Conservation (phyloP, 2,797 vertebrate genomes). For the Acropternis orthonyx region DNA sequence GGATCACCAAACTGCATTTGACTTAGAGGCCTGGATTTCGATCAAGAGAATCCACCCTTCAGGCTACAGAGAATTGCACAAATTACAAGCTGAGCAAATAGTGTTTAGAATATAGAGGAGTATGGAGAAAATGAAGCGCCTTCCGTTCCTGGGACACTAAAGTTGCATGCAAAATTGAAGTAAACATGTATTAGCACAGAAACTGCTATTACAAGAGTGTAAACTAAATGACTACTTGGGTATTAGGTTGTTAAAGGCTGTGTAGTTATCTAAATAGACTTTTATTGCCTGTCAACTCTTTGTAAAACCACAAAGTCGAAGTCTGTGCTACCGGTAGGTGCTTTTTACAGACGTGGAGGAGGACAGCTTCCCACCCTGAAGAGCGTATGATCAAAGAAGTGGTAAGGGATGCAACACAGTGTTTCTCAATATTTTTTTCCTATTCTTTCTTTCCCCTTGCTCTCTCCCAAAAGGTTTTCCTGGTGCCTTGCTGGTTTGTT, state of each 20-base stretch:
- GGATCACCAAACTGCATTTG: not conserved
- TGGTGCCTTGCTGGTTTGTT: conserved; percentile 14
- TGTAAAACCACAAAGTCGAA: conserved; percentile 26
- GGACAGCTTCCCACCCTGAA: not conserved
- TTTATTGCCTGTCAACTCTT: conserved; percentile 4
- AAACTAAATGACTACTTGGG: not conserved
- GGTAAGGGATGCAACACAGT: conserved; percentile 50
- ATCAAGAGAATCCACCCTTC: not conserved
- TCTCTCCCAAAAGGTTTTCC: not conserved
- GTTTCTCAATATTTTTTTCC: not conserved
- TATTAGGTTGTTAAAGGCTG: not conserved
- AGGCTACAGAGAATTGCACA: not conserved
- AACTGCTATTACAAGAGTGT: not conserved
- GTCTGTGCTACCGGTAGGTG: conserved; percentile 44
- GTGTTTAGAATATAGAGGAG: not conserved
- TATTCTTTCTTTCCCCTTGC: not conserved
- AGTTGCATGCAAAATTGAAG: not conserved
- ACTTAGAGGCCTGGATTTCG: not conserved
- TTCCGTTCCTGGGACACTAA: not conserved
- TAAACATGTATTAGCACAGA: not conserved
- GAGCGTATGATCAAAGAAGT: conserved; percentile 44
- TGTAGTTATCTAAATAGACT: not conserved
- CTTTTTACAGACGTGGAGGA: conserved; percentile 40
- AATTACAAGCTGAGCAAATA: not conserved
- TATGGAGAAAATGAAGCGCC: not conserved